Evolutionary conservation across 1,140 invertebrate genomes (phyloP).

Genomic region (Danaus melanippus): DNA sequence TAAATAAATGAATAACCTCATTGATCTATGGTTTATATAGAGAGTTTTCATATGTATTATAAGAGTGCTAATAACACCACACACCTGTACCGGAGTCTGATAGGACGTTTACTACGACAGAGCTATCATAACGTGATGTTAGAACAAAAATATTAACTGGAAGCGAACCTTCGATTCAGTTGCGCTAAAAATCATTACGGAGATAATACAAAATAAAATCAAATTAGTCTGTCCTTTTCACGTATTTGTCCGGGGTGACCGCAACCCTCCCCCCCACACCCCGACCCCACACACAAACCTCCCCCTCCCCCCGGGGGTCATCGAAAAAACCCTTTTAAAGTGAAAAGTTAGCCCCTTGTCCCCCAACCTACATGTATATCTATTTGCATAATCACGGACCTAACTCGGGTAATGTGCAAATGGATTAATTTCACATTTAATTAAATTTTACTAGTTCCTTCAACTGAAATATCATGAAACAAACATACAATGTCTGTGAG

Average conservation of each 20-base stretch:
- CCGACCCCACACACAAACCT: constrained; percentile 7
- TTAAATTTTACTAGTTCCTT: no score
- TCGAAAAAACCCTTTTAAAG: constrained; percentile 49
- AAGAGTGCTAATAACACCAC: not conserved
- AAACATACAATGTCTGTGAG: no score
- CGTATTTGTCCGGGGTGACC: constrained; percentile 44
- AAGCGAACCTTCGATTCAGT: no score
- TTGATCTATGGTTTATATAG: no score
- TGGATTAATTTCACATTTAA: no score
- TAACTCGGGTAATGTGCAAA: no score
- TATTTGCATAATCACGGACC: constrained; percentile 22
- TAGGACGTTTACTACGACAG: no score
- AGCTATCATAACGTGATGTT: not conserved
- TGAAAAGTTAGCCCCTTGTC: constrained; percentile 41
- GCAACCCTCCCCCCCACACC: constrained; percentile 13
- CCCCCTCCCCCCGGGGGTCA: constrained; percentile 19
- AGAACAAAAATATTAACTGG: not conserved
- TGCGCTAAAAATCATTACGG: constrained; percentile 9
- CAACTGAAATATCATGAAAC: no score
- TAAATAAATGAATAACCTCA: no score
- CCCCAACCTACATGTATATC: constrained; percentile 18
- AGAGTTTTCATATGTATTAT: no score
- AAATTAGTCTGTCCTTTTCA: constrained; percentile 43
- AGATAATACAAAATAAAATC: constrained; percentile 31
- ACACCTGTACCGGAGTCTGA: not conserved